Conservation (phyloP, 2,797 vertebrate species). For the Halcyon smyrnensis region DNA sequence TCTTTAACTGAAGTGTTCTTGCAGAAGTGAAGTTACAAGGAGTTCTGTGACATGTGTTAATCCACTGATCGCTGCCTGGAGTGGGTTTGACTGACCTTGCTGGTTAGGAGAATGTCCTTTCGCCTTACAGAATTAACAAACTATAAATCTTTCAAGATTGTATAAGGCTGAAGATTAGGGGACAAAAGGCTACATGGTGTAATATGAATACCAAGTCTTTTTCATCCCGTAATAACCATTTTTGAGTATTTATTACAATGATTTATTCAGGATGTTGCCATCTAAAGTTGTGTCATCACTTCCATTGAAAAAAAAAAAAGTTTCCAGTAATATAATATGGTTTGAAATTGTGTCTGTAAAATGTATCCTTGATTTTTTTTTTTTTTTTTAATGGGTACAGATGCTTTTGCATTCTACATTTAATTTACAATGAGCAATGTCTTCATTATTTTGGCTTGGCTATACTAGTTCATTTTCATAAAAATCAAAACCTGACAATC, state of each 20-base stretch:
- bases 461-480: constrained; percentile 22
- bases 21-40: background rate
- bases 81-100: constrained; percentile 26
- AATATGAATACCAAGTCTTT: background rate
- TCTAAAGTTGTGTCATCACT: constrained; percentile 38
- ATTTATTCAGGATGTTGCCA: constrained; percentile 45
- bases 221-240: background rate
- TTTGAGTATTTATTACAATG: constrained; percentile 10
- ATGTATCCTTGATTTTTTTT: background rate
- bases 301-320: background rate
- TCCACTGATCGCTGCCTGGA: background rate
- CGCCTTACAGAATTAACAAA: constrained; percentile 32
- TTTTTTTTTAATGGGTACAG: constrained; percentile 16
- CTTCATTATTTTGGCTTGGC: constrained; percentile 57
- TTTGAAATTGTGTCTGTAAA: constrained; percentile 10
- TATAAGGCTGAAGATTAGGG: constrained; percentile 25
- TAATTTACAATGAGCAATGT: constrained; percentile 45
- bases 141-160: constrained; percentile 58
- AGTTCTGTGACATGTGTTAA: constrained; percentile 9
- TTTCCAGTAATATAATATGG: constrained; percentile 5
- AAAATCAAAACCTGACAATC: constrained; percentile 37
- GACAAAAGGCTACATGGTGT: constrained; percentile 1
- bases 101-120: constrained; percentile 11
- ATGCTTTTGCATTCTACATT: constrained; percentile 48
- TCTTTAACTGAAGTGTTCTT: background rate